Evolutionary conservation across 1,140 invertebrate species (phyloP), one percentile per base, ranked within the genome.

Genomic region (Eumaeus atala): DNA sequence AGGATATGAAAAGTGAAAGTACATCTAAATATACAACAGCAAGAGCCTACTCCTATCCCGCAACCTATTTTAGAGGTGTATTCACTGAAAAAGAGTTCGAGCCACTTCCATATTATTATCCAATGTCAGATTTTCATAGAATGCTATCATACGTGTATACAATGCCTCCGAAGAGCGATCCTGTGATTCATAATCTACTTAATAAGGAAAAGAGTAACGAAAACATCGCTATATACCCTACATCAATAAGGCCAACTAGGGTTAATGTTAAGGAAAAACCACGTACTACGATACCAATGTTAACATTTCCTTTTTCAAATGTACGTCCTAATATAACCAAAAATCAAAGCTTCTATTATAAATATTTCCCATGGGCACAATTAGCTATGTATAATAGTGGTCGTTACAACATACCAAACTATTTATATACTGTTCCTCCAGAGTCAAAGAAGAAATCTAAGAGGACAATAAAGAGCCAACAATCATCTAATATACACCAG

Each of bases 231-330:
- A 44, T 2, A 44, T 18, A 3, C 16, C 9, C 40, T 7, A 12
- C 14, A 14, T 11, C 35, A n/a, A 17, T 37, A 11, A 36, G 16
- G 14, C 49, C 35, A 38, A 10, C 10, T 14, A 44, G 42, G 14
- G 4, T 12, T 28, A 21, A 12, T 1, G n/a, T 35, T n/a, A 3
- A 33, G 1, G 16, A 48, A n/a, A 10, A 8, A 33, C 9, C 53
- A 49, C 35, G 16, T 14, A 44, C 47, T n/a, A 37, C 52, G 37
- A 52, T 54, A 34, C 14, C 48, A 4, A 51, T 77, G 0, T 42
- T 83, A 3, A 75, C 78, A 8, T 84, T 74, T 37, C 73, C 78
- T 28, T 78, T 74, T 51, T 68, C 69, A 1, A 74, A 77, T 16
- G 54, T 78, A 9, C 61, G 68, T 17, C 66, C 70, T 44, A 70